A percentile compares a stretch with the other conserved stretches of the same genome.
Conservation (phyloP, 2,113 vertebrate species). For the Rhinichthys klamathensis region DNA sequence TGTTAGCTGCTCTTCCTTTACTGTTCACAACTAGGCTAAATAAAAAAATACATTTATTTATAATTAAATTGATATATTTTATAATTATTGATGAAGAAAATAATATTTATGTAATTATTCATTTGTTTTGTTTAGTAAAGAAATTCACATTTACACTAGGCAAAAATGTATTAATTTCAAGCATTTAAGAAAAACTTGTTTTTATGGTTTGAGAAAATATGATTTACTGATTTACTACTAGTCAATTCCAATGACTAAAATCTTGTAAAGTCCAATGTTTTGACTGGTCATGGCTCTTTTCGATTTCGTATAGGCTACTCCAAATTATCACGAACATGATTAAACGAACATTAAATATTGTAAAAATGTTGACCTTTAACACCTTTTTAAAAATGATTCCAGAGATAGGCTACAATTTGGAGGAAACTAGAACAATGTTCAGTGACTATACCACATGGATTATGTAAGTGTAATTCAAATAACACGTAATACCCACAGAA, state of each 20-base stretch:
- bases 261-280: not conserved
- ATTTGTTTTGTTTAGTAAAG: not conserved
- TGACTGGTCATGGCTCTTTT: not conserved
- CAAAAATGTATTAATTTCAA: not conserved
- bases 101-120: not conserved
- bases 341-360: not conserved
- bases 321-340: too few species aligned
- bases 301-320: not conserved
- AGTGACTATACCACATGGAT: conserved; percentile 2
- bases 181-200: too few species aligned
- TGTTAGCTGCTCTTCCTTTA: too few species aligned
- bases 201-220: too few species aligned
- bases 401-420: not conserved
- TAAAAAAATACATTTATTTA: not conserved
- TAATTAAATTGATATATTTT: too few species aligned
- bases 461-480: conserved; percentile 26
- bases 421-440: not conserved
- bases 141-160: not conserved
- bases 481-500: conserved; percentile 21
- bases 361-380: not conserved
- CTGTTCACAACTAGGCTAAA: not conserved
- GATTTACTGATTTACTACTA: too few species aligned
- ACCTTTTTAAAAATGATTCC: not conserved
- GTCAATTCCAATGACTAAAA: too few species aligned
- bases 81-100: too few species aligned